These are phyloP conservation scores for Drosophila mettleri DNA, from an alignment of 2,888 invertebrate species.

Conservation along the genomic window DNA sequence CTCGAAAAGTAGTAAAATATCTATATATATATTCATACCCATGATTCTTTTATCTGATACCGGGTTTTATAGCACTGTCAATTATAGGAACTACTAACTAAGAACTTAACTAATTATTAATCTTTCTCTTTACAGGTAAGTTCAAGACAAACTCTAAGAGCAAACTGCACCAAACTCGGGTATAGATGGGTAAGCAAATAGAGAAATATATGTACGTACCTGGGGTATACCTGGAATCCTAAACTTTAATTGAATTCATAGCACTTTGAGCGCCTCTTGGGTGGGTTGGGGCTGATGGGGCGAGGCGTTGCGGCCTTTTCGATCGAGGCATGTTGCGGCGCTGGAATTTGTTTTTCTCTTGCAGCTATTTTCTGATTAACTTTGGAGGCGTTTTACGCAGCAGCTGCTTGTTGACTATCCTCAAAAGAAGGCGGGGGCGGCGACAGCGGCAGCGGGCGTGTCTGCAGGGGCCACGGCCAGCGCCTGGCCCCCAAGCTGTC, in stretches of 20 bases:
- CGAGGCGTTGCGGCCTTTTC: neutral
- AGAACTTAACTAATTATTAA: constrained; percentile 14
- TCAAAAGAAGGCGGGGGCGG: neutral
- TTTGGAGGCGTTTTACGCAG: constrained; percentile 8
- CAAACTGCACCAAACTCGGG: neutral
- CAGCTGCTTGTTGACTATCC: constrained; percentile 26
- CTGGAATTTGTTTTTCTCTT: constrained; percentile 25
- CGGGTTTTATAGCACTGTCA: no score
- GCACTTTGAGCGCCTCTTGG: constrained; percentile 21
- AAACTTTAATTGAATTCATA: neutral
- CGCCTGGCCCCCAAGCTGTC: constrained; percentile 15
- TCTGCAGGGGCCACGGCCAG: neutral
- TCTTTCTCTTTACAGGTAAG: constrained; percentile 45
- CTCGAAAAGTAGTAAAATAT: no score
- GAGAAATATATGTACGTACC: neutral
- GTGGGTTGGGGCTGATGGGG: neutral
- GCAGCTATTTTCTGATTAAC: constrained; percentile 21
- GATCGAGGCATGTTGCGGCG: constrained; percentile 30
- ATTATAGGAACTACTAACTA: neutral
- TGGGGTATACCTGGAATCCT: neutral
- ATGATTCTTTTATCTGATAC: no score
- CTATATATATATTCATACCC: no score
- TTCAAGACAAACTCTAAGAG: constrained; percentile 3
- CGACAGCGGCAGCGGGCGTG: no score
- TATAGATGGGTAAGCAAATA: constrained; percentile 35